Evolutionary conservation across 2,797 vertebrate genomes (phyloP), one percentile per base, ranked within the genome.

Genomic region (Silurus lanzhouensis): DNA sequence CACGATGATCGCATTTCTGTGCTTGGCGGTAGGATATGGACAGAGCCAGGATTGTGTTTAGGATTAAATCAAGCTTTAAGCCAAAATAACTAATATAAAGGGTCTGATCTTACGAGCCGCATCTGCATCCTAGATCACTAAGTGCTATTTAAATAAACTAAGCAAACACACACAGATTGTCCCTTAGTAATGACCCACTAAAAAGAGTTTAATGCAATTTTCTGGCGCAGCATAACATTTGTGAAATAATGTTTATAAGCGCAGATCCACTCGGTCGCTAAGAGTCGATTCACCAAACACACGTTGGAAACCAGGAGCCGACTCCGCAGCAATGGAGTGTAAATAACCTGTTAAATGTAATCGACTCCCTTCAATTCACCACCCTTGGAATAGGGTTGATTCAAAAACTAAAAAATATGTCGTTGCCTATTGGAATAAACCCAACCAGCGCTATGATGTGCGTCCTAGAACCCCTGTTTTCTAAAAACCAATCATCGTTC

Each of bases 1-100:
- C 91, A 64, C 20, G 94, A 92, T 74, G 93, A 13, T 64, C 86
- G 93, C 95, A 95, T 95, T 82, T 75, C 55, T 60, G 20, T 60
- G 27, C 10, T 70, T 70, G 87, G 13, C 1, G 1, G 15, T 60
- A 19, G 27, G 9, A 12, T 78, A 31, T 19, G 55, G 6, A 46
- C 86, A 84, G 83, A 80, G 76, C 52, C 58, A 15, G 48, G 1
- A 38, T 12, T 70, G 2, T 38, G 81, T n/a, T 48, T 81, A 20
- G 25, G 19, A 57, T 3, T 46, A 14, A 74, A n/a, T 83, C 20
- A 48, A 20, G 19, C 13, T 60, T 60, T 10, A 25, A 20, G 20
- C 25, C 61, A 25, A 60, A 27, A 58, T 71, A 67, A 70, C 57
- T 57, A 66, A 20, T 55, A 38, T 14, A 58, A 71, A n/a, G 38